A percentile compares a stretch with the other conserved stretches of the same genome.
Evolutionary conservation across 1,140 invertebrate species (phyloP).

Genomic region (Zophobas atratus): DNA sequence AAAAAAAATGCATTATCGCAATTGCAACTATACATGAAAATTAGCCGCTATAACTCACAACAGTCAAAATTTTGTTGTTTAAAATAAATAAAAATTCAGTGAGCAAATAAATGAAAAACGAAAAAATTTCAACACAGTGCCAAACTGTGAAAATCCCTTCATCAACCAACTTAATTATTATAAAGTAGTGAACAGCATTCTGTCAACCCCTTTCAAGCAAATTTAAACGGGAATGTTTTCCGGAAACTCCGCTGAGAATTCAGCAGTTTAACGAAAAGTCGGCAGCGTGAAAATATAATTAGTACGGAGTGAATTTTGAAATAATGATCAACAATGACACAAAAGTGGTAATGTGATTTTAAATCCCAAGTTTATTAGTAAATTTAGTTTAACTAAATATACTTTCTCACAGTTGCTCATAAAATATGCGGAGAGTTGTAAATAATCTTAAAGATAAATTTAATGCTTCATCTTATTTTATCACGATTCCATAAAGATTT

Average conservation of each 20-base stretch:
- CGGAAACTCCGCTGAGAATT: constrained; percentile 15
- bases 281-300: constrained; percentile 26
- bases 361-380: background rate
- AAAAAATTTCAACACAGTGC: too few relatives aligned
- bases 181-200: too few relatives aligned
- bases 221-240: constrained; percentile 14
- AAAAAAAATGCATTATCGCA: too few relatives aligned
- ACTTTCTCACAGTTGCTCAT: background rate
- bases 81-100: too few relatives aligned
- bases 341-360: background rate
- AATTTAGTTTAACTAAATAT: constrained; percentile 10
- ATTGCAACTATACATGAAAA: too few relatives aligned
- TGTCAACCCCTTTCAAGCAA: constrained; percentile 11
- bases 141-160: too few relatives aligned
- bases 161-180: too few relatives aligned
- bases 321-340: constrained; percentile 2
- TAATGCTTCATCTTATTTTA: constrained; percentile 4
- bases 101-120: too few relatives aligned
- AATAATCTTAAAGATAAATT: background rate
- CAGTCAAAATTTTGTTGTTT: too few relatives aligned
- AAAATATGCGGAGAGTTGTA: background rate
- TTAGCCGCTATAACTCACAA: too few relatives aligned
- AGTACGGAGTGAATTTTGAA: constrained; percentile 5
- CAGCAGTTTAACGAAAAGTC: constrained; percentile 14
- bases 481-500: constrained; percentile 4